Evolutionary conservation across 2,888 invertebrate genomes (phyloP), one percentile per base, ranked within the genome.

Genomic region (Parnassius smintheus): DNA sequence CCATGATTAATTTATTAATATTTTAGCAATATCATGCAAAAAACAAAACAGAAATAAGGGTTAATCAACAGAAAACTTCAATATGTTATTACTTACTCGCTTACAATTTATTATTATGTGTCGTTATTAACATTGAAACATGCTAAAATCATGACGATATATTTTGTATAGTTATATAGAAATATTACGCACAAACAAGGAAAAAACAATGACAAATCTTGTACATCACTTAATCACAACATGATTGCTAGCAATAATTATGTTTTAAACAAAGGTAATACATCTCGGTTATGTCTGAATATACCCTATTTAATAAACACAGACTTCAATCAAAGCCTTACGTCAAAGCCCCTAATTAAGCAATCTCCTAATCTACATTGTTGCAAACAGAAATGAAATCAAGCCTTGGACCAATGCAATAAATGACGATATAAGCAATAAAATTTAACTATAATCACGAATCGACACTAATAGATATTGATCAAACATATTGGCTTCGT

Each of bases 361-460:
- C 85, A 72, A 72, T 72, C 75, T 75, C 79, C 78, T 76, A 79
- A 76, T 74, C 72, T 70, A 75, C 77, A 72, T 77, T 74, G 75
- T 72, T 71, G 70, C 66, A 66, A 74, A 88, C 77, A 81, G 73
- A 86, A 81, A 77, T 85, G 78, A 86, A 82, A 85, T 80, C 83
- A 86, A 87, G 88, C 86, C 75, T 71, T 75, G 78, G 78, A 77
- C 73, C 74, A 68, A 72, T 78, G 81, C 76, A 82, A 81, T 78
- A 82, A 83, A 83, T 76, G 81, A 82, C 60, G 78, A 72, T 68
- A 78, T 70, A 74, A 35, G 7, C 7, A 35, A 35, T 35, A 35
- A 35, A 35, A 0, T 35, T 35, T 35, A 35, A 35, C 7, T 35
- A 4, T 35, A 35, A 35, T 35, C 0, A 35, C 35, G 35, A 35